phyloP scores from a whole-genome alignment of 2,888 invertebrate genomes.

The Lithophane ornitopus region DNA sequence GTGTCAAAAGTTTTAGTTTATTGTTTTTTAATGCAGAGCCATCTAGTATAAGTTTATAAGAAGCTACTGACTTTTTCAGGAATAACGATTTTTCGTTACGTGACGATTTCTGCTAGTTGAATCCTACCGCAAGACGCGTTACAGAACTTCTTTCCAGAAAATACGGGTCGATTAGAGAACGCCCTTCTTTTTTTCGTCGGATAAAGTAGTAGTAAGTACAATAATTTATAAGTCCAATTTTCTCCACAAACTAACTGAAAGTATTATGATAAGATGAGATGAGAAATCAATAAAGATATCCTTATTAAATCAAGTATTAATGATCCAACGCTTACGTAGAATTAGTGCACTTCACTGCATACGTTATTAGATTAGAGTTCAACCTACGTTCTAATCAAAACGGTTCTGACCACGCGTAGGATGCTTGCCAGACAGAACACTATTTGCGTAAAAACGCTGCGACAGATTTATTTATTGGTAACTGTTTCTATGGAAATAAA shows the following conservation, averaged over 20 bases:
- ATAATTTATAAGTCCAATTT: too few species aligned
- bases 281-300: neutral
- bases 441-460: neutral
- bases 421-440: slow-evolving; percentile 16
- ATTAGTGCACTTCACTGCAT: slow-evolving; percentile 35
- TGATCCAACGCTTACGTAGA: slow-evolving; percentile 9
- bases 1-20: too few species aligned
- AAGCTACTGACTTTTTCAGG: too few species aligned
- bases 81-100: too few species aligned
- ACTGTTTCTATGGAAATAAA: neutral
- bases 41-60: too few species aligned
- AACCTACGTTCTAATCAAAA: slow-evolving; percentile 60
- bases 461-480: neutral
- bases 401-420: slow-evolving; percentile 35
- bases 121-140: too few species aligned
- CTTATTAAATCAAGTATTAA: slow-evolving; percentile 5
- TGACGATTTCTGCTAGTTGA: too few species aligned
- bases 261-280: neutral
- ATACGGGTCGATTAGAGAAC: neutral
- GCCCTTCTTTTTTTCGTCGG: neutral
- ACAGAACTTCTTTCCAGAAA: neutral
- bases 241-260: too few species aligned
- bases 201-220: too few species aligned
- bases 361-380: slow-evolving; percentile 59
- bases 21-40: too few species aligned